A percentile compares a stretch with the other conserved stretches of the same genome.
phyloP scores from a whole-genome alignment of 2,113 vertebrate species.

The Rynchops niger region DNA sequence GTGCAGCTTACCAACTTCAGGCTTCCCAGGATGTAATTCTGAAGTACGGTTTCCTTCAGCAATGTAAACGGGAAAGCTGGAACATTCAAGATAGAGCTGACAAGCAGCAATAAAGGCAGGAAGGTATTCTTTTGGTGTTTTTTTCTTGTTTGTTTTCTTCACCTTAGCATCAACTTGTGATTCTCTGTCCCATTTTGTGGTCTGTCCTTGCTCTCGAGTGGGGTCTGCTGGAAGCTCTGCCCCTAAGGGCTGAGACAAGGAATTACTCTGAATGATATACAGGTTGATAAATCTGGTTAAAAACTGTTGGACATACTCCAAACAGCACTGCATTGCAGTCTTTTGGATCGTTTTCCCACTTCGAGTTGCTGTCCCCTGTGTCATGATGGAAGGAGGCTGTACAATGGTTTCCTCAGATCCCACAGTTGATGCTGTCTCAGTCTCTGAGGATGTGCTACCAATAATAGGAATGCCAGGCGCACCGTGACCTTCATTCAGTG shows the following conservation, averaged over 20 bases:
- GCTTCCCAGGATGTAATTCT: slow-evolving; percentile 80
- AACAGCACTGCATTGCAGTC: slow-evolving; percentile 96
- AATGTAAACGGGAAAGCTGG: slow-evolving; percentile 97
- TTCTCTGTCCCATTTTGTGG: slow-evolving; percentile 70
- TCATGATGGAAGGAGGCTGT: slow-evolving; percentile 53
- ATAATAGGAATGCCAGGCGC: slow-evolving; percentile 59
- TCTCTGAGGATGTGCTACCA: slow-evolving; percentile 79
- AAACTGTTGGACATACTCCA: slow-evolving; percentile 95
- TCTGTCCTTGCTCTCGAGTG: slow-evolving; percentile 51
- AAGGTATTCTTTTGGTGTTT: slow-evolving; percentile 81
- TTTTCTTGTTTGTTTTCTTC: slow-evolving; percentile 63
- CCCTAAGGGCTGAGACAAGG: slow-evolving; percentile 58
- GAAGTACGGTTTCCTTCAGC: slow-evolving; percentile 92
- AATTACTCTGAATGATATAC: slow-evolving; percentile 79
- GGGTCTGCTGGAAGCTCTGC: slow-evolving; percentile 65
- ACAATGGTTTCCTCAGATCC: slow-evolving; percentile 78
- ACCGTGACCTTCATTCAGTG: slow-evolving; percentile 57
- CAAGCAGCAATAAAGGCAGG: slow-evolving; percentile 93
- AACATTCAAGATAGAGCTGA: slow-evolving; percentile 96
- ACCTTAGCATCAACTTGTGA: slow-evolving; percentile 60
- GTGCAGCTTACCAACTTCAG: slow-evolving; percentile 74
- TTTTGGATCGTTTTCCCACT: slow-evolving; percentile 84
- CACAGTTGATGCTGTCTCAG: slow-evolving; percentile 80
- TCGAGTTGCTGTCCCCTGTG: slow-evolving; percentile 62
- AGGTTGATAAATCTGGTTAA: slow-evolving; percentile 89